phyloP scores from a whole-genome alignment of 2,113 vertebrate genomes.

The Sialia sialis region DNA sequence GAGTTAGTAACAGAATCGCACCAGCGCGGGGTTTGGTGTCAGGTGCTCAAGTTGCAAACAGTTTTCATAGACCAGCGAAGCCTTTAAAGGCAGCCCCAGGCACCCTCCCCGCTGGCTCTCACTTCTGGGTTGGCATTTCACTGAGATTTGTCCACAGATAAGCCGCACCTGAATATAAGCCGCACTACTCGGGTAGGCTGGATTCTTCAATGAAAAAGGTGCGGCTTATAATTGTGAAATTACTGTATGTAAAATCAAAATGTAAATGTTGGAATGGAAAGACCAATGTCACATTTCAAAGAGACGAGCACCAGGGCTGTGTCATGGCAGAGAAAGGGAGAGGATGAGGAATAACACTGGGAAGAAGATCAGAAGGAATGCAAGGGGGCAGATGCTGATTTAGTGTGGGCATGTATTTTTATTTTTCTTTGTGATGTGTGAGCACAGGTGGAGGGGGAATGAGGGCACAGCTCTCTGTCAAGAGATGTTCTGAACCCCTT shows the following conservation, averaged over 20 bases:
- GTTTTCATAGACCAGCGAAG: too few species aligned
- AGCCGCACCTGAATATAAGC: too few species aligned
- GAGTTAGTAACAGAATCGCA: too few species aligned
- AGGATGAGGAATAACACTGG: neutral
- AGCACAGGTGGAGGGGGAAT: neutral
- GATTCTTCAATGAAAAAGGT: too few species aligned
- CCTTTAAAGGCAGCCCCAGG: too few species aligned
- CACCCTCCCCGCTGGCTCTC: too few species aligned
- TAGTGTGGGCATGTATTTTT: rapidly evolving
- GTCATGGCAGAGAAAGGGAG: neutral
- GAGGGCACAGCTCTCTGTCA: neutral
- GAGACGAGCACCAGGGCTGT: neutral
- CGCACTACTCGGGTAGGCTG: too few species aligned
- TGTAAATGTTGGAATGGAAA: neutral
- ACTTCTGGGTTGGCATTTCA: too few species aligned
- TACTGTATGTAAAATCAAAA: neutral
- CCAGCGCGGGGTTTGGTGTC: too few species aligned
- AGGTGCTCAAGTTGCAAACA: too few species aligned
- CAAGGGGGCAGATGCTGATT: neutral
- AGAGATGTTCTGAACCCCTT: neutral
- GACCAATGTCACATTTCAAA: neutral
- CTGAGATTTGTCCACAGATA: too few species aligned
- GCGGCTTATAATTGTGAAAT: too few species aligned
- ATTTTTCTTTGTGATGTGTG: neutral
- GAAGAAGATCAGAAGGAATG: neutral